phyloP scores from a whole-genome alignment of 92 coral and sea anemone species.

The Epizoanthus rinbou region DNA sequence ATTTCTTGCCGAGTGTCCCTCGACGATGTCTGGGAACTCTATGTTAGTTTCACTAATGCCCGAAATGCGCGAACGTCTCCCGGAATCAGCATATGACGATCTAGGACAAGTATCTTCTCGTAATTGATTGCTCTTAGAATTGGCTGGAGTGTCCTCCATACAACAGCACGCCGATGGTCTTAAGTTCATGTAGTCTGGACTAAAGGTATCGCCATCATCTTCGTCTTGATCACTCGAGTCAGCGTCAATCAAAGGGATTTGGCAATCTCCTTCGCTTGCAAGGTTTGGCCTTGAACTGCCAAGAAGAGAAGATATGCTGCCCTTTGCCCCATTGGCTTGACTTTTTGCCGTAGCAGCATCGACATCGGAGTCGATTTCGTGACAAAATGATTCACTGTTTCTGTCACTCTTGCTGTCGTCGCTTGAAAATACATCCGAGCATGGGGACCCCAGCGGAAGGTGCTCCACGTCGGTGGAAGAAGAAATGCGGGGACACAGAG shows the following conservation, averaged over 20 bases:
- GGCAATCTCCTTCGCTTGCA: neutral
- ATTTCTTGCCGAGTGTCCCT: neutral
- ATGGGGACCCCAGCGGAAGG: constrained; percentile 44
- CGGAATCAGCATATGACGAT: neutral
- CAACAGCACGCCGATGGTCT: neutral
- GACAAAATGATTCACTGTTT: constrained; percentile 56
- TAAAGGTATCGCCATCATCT: constrained; percentile 6
- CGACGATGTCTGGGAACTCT: neutral
- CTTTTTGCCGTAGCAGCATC: neutral
- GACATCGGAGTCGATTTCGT: constrained; percentile 5
- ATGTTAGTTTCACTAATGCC: neutral
- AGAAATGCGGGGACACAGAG: constrained; percentile 83
- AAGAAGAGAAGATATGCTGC: constrained; percentile 23
- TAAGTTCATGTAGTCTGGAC: constrained; percentile 21
- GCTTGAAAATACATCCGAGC: constrained; percentile 66
- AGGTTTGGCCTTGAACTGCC: constrained; percentile 28
- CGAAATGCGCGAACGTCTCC: neutral
- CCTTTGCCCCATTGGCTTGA: neutral
- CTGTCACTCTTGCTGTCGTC: constrained; percentile 69
- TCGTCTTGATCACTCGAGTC: constrained; percentile 14
- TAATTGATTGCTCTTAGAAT: neutral
- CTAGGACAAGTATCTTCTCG: neutral
- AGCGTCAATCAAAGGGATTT: constrained; percentile 24
- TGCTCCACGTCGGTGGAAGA: constrained; percentile 65
- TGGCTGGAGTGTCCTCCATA: neutral